Percentiles rank a stretch among this genome's conserved stretches.
Evolutionary conservation across 2,113 vertebrate species (phyloP).

Genomic region (Benitochromis conjunctus): DNA sequence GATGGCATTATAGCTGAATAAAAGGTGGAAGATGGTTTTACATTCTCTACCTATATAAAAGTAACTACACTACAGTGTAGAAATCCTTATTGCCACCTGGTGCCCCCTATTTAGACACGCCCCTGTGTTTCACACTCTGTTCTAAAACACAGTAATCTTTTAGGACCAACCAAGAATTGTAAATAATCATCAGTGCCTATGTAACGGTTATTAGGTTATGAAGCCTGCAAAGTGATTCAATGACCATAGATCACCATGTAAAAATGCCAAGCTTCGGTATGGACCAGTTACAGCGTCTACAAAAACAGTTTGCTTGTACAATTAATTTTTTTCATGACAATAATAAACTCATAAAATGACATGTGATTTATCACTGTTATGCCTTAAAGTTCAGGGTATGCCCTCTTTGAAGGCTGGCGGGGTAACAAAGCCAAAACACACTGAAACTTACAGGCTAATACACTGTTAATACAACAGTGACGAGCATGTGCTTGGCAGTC

Average conservation of each 20-base stretch:
- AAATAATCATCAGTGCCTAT: not conserved
- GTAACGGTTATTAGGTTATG: not conserved
- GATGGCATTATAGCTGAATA: not conserved
- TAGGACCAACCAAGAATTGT: not conserved
- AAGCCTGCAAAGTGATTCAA: not conserved
- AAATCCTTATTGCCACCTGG: not conserved
- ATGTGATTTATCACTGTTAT: not conserved
- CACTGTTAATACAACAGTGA: not conserved
- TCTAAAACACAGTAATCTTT: not conserved
- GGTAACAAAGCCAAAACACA: not conserved
- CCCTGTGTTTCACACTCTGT: not conserved
- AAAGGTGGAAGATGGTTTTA: not conserved
- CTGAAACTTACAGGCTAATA: not conserved
- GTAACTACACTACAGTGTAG: not conserved
- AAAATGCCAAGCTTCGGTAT: not conserved
- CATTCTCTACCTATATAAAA: not conserved
- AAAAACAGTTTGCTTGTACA: not conserved
- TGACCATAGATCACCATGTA: not conserved
- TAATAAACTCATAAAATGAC: not conserved
- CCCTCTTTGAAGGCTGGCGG: not conserved
- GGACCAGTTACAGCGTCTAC: not conserved
- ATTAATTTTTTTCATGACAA: not conserved
- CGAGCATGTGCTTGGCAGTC: not conserved
- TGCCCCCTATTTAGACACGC: not conserved
- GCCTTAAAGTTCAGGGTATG: not conserved